Base-by-base conservation (phyloP, 2,113 vertebrate genomes). In the Centropus bengalensis region DNA sequence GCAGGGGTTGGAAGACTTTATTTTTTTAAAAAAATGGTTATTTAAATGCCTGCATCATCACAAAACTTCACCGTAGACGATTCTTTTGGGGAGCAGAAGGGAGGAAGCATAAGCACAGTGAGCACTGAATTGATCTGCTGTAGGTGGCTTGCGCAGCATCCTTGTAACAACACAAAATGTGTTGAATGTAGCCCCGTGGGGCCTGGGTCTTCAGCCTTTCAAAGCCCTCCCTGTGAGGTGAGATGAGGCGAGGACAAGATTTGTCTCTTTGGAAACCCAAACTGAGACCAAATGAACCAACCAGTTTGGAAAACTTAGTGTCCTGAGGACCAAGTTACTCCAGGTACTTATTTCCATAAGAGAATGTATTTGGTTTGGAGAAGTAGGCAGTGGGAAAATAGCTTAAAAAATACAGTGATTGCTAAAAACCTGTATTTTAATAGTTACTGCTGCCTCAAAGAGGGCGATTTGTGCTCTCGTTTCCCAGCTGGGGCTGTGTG, bases 161-260 rank as follows among this genome's bases (percentile, higher is more conserved):
- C 27, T 33, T 60, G 14, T 19, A 66, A 33, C 21, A 77, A 30
- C 3, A 9, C 8, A 28, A 68, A 73, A 22, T 40, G 9, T 42
- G 12, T 1, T n/a, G n/a, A 45, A 58, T 7, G 0, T 42, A 64
- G 51, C 10, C 18, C 12, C 8, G 1, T n/a, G 38, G 47, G 42
- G 18, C 42, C n/a, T 75, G 45, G 69, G n/a, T 32, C 47, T 86
- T 52, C 63, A 33, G n/a, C 60, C 15, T 74, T 55, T 66, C 64
- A 44, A 86, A 59, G 24, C 16, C 12, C 14, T 45, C 21, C 8
- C 14, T 42, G 3, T 42, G 33, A 83, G 21, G 17, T 3, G 86
- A 55, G 2, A 15, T 83, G 38, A 59, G 56, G 15, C 54, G n/a
- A 62, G 60, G 45, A 58, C 14, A 49, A 62, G 26, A 77, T 63